Conservation (phyloP, 2,797 vertebrate genomes). For the Thalassophryne amazonica region DNA sequence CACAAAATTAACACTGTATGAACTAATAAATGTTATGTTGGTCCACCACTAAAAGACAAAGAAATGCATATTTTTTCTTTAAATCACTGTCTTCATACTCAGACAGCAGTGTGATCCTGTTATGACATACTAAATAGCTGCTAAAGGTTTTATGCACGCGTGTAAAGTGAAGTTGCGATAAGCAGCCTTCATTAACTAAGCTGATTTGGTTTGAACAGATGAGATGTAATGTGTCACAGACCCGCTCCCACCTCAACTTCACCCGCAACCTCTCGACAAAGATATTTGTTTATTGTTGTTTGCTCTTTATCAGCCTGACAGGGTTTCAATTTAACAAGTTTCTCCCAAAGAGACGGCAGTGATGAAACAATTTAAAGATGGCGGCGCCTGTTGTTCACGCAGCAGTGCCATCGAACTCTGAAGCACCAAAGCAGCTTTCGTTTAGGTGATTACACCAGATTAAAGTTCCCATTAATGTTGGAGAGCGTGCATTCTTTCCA, state of each 20-base stretch:
- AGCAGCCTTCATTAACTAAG: conserved; percentile 18
- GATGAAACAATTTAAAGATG: conserved; percentile 71
- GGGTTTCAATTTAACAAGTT: conserved; percentile 52
- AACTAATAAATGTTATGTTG: too few species aligned
- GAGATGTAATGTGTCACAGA: conserved; percentile 43
- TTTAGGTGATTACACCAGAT: conserved; percentile 71
- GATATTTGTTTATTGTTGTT: conserved; percentile 65
- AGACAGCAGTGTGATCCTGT: not conserved
- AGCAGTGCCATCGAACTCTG: conserved; percentile 22
- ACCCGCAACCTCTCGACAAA: conserved; percentile 34
- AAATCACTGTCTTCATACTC: too few species aligned
- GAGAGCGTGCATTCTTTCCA: conserved; percentile 56
- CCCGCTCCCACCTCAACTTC: too few species aligned
- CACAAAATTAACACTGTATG: too few species aligned
- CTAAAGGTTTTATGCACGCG: not conserved
- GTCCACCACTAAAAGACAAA: too few species aligned
- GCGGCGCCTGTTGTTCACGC: conserved; percentile 29
- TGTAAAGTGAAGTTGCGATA: conserved; percentile 6
- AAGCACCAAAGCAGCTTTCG: conserved; percentile 55
- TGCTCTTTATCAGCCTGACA: conserved; percentile 71
- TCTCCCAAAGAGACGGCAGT: conserved; percentile 59
- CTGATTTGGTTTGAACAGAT: conserved; percentile 27
- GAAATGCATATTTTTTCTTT: too few species aligned
- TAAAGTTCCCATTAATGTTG: conserved; percentile 59
- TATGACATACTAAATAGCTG: not conserved